A percentile compares a stretch with the other conserved stretches of the same genome.
phyloP scores from a whole-genome alignment of 2,888 invertebrate species.

The Platycnemis pennipes region DNA sequence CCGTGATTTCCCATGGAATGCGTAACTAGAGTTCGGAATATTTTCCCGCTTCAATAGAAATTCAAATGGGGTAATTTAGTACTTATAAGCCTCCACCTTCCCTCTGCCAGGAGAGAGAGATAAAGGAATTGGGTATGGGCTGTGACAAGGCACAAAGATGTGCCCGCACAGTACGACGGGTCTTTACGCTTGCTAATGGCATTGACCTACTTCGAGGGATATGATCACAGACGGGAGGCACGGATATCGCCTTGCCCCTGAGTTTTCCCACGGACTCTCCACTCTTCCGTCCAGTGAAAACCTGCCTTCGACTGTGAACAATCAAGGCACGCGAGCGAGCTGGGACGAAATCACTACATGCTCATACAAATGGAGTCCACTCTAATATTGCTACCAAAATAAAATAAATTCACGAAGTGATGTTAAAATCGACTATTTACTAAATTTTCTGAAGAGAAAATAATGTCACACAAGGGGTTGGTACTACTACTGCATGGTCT shows the following conservation, averaged over 20 bases:
- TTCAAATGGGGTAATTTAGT: too few species aligned
- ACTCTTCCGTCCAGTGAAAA: neutral
- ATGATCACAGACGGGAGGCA: neutral
- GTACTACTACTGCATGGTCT: neutral
- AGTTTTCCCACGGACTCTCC: neutral
- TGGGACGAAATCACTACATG: neutral
- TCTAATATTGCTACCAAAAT: too few species aligned
- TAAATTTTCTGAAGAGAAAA: neutral
- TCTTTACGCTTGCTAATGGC: neutral
- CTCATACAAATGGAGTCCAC: neutral
- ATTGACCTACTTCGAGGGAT: conserved; percentile 2
- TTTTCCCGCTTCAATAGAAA: too few species aligned
- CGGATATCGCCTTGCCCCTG: neutral
- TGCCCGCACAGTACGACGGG: neutral
- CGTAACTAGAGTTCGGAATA: too few species aligned
- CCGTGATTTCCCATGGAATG: too few species aligned
- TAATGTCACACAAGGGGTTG: neutral
- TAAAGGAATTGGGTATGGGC: neutral
- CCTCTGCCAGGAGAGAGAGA: neutral
- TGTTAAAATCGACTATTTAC: neutral
- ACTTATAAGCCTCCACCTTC: too few species aligned
- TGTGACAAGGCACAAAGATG: neutral
- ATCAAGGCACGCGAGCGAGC: neutral
- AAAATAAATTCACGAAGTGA: conserved; percentile 5
- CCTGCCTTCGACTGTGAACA: neutral